Percentiles rank a stretch among this genome's conserved stretches.
phyloP scores from a whole-genome alignment of 2,113 vertebrate species.

The Leuciscus idus region DNA sequence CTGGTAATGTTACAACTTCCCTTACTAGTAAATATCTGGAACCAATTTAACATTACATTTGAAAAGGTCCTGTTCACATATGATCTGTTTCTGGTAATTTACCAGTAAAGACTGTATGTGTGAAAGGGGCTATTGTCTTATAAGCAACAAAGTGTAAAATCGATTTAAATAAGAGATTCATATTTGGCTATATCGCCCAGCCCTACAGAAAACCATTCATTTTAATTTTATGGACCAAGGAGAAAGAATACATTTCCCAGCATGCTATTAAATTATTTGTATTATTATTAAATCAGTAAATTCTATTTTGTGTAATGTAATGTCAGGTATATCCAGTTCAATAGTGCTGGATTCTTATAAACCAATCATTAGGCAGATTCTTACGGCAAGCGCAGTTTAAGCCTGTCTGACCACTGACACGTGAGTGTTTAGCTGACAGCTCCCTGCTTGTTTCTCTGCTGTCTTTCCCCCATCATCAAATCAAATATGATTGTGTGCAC shows the following conservation, averaged over 20 bases:
- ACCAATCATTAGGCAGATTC: not conserved
- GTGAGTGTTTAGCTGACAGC: conserved; percentile 1
- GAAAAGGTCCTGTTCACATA: no score
- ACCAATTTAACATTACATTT: no score
- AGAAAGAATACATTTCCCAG: not conserved
- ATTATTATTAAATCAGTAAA: not conserved
- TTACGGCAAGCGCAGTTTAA: not conserved
- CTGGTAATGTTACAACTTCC: no score
- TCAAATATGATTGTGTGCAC: conserved; percentile 3
- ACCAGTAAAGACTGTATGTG: no score
- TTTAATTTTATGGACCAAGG: not conserved
- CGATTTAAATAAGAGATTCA: no score
- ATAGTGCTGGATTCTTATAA: not conserved
- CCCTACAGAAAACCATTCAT: not conserved
- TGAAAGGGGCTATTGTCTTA: no score
- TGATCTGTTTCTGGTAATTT: no score
- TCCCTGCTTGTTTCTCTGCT: conserved; percentile 1
- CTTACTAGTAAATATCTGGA: no score
- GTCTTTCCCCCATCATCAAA: conserved; percentile 1
- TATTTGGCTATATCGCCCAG: no score
- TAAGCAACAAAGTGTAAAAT: no score
- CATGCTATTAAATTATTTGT: not conserved
- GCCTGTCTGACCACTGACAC: not conserved
- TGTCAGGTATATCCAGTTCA: no score
- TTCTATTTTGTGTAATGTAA: not conserved